Percentiles rank a stretch among this genome's conserved stretches.
Evolutionary conservation across 1,140 invertebrate species (phyloP).

Genomic region (Helicoverpa zea): DNA sequence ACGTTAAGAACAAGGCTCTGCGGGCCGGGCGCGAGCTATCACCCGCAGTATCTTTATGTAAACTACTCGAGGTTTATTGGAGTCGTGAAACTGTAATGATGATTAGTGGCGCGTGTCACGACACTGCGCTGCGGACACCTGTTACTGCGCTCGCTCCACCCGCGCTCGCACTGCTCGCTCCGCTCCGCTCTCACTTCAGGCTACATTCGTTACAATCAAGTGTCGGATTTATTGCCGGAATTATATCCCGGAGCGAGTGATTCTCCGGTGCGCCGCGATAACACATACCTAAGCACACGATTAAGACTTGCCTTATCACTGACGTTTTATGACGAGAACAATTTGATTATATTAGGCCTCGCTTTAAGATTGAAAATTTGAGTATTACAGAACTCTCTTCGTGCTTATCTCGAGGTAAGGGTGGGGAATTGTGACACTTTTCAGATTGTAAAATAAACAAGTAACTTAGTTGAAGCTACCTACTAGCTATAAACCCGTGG

Average conservation of each 20-base stretch:
- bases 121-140: neutral
- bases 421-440: too few species aligned
- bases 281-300: conserved; percentile 14
- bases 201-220: neutral
- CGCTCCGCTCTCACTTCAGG: neutral
- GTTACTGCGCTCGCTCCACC: neutral
- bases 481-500: neutral
- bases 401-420: too few species aligned
- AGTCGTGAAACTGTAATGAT: too few species aligned
- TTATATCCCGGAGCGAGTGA: conserved; percentile 10
- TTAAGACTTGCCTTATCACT: neutral
- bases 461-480: neutral
- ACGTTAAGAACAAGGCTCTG: too few species aligned
- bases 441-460: neutral
- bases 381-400: neutral
- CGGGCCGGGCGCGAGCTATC: too few species aligned
- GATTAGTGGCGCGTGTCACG: too few species aligned
- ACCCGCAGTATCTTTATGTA: too few species aligned
- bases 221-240: neutral
- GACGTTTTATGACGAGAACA: conserved; percentile 1
- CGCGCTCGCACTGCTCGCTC: neutral
- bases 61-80: too few species aligned
- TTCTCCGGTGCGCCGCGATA: conserved; percentile 2
- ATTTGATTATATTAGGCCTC: neutral
- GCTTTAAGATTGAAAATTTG: neutral